Evolutionary conservation across 1,140 invertebrate genomes (phyloP), one percentile per base, ranked within the genome.

Genomic region (Drosophila suzukii): DNA sequence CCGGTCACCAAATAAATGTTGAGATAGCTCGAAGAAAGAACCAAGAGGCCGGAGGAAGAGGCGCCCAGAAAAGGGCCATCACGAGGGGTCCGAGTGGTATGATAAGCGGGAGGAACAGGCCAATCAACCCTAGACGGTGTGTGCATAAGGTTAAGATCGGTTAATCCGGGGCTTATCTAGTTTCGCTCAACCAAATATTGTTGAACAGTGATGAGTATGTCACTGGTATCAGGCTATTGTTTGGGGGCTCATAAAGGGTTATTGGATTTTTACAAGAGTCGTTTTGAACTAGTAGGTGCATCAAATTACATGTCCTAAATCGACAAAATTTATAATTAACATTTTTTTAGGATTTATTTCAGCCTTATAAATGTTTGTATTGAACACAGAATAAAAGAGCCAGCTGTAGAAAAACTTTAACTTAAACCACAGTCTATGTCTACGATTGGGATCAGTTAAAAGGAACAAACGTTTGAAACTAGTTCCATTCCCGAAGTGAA

Each of bases 111-210:
- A 27, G 36, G n/a, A 56, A n/a, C 8, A 39, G 43, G 34, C 67
- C 67, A 71, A 71, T 71, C 65, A 71, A 57, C 67, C 67, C 32
- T 39, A 70, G 63, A 57, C 51, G 41, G 7, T 68, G 65, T 66
- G 11, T 65, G 49, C 62, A 70, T 47, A 68, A 11, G 41, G 50
- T 56, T 41, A 34, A 57, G 36, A 56, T 49, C 32, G 38, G 60
- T 11, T 68, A 66, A 65, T 46, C 38, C 60, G 17, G 7, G 17
- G 20, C 47, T 53, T 68, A 66, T 68, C 60, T 65, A 50, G 30
- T 50, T 49, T 62, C 27, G 12, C 38, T 34, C 7, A 36, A 65
- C 12, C 32, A 30, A 30, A 41, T 32, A 50, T 10, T 15, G 47
- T 11, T 47, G 3, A 47, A 24, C 43, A 46, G 11, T 20, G 17